Evolutionary conservation across 2,888 invertebrate species (phyloP), one percentile per base, ranked within the genome.

Genomic region (Axea sp.): DNA sequence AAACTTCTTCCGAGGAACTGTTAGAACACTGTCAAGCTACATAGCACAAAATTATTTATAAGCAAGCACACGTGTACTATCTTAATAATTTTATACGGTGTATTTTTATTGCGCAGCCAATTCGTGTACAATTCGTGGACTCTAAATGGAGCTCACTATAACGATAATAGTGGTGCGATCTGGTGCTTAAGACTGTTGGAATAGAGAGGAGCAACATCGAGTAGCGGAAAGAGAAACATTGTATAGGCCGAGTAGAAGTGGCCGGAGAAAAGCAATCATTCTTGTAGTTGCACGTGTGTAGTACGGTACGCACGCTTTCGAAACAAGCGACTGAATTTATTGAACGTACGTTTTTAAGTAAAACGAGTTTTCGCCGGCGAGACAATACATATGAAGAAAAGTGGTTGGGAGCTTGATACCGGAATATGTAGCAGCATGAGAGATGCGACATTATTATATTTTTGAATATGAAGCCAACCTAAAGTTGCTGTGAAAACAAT

Each of bases 321-420:
- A 75, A 71, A 75, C 74, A 75, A 75, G 75, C 67, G 57, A 39
- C 71, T 55, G 62, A 65, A 75, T 75, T 67, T 71, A 75, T 75
- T 62, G 67, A 62, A 67, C 71, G 64, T 71, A 75, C 67, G 75
- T 75, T 65, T 75, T 65, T 65, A 75, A 65, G 71, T 67, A 74
- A 68, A 74, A 64, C 73, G 73, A 57, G 68, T 74, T 74, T 57
- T 24, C 49, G 55, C 55, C 26, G 31, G 45, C 22, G 51, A 64
- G 64, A 74, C 68, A 62, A 68, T 74, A 64, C 65, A 30, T 49
- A 68, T 41, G 57, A 60, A 62, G 68, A 68, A 62, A 62, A 73
- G 55, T 73, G 31, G 39, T 43, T 41, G 47, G 30, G 57, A 60
- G 30, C 37, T 62, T 59, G 45, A 24, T 45, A 41, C 53, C 26